phyloP scores from a whole-genome alignment of 2,113 vertebrate species.

The Micromys minutus region DNA sequence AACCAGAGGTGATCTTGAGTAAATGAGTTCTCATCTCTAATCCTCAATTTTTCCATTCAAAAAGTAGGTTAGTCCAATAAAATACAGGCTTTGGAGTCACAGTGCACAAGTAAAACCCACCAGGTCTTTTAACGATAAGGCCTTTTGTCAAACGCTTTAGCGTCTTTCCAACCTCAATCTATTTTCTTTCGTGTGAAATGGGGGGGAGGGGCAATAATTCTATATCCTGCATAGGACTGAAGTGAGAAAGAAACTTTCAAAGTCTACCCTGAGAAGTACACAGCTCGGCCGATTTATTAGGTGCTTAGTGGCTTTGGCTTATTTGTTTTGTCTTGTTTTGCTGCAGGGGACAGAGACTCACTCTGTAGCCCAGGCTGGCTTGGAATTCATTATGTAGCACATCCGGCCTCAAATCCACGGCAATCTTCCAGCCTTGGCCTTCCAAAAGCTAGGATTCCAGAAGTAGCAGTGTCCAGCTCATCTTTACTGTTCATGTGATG shows the following conservation, averaged over 20 bases:
- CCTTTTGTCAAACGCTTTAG: background rate
- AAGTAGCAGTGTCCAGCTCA: background rate
- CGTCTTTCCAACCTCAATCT: rapidly evolving
- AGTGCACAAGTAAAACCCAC: too few species aligned
- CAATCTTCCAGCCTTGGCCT: background rate
- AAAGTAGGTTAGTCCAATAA: background rate
- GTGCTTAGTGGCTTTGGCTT: background rate
- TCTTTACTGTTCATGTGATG: background rate
- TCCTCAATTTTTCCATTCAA: background rate
- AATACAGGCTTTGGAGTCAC: background rate
- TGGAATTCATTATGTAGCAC: background rate
- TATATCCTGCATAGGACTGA: background rate
- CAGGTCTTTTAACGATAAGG: background rate
- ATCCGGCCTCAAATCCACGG: background rate
- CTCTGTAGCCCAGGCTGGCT: background rate
- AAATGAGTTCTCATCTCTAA: background rate
- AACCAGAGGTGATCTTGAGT: background rate
- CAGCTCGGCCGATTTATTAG: background rate
- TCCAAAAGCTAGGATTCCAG: background rate
- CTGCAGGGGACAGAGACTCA: background rate
- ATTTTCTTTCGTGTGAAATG: background rate
- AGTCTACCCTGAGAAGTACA: background rate
- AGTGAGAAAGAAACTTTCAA: background rate
- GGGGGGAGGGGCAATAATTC: background rate
- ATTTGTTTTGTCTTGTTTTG: background rate